Conservation (phyloP, 1,140 invertebrate genomes). For the Schlechtendalia chinensis region DNA sequence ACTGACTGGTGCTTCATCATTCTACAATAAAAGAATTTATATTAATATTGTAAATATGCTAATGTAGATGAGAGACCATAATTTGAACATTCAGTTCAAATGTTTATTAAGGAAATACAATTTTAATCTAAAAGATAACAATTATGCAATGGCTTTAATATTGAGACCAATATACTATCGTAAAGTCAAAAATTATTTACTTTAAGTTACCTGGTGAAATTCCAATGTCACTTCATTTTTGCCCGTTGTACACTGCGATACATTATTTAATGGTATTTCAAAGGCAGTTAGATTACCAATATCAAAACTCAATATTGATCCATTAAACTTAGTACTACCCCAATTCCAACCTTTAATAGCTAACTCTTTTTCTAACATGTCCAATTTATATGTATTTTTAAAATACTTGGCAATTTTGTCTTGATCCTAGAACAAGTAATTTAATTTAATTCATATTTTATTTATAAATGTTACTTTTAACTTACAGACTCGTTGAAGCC, state of each 20-base stretch:
- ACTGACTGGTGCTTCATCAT: conserved; percentile 96
- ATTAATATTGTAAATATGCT: background rate
- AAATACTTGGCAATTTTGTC: conserved; percentile 86
- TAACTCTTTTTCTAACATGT: conserved; percentile 87
- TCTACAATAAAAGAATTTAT: conserved; percentile 60
- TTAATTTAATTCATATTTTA: background rate
- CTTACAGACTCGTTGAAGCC: conserved; percentile 90
- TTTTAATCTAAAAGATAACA: no score
- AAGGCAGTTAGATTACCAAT: conserved; percentile 87
- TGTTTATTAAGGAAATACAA: no score
- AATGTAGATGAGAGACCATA: no score
- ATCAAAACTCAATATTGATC: conserved; percentile 88
- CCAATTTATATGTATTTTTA: conserved; percentile 76
- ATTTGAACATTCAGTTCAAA: no score
- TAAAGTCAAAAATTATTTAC: no score
- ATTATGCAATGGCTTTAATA: background rate
- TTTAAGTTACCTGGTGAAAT: conserved; percentile 79
- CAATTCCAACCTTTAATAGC: conserved; percentile 99
- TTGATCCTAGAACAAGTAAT: conserved; percentile 63
- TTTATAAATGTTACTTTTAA: conserved; percentile 45
- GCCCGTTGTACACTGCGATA: conserved; percentile 93
- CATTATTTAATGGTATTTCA: conserved; percentile 94
- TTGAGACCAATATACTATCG: no score
- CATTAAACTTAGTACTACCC: conserved; percentile 93
- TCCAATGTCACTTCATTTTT: conserved; percentile 99